Percentiles rank a stretch among this genome's conserved stretches.
phyloP scores from a whole-genome alignment of 2,888 invertebrate species.

The Cerceris ruficornis region DNA sequence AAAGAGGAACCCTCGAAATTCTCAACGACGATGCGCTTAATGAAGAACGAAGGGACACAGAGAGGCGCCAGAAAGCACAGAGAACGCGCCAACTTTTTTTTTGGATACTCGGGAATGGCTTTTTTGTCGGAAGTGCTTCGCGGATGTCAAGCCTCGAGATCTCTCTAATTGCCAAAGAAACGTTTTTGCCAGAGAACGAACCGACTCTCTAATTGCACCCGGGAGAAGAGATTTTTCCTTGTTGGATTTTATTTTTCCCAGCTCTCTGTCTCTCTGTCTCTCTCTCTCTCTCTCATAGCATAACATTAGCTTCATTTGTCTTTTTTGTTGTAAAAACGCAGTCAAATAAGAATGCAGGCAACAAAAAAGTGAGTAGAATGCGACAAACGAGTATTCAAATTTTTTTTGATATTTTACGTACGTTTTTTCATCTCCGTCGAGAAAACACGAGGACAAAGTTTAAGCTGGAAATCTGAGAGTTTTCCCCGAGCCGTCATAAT shows the following conservation, averaged over 20 bases:
- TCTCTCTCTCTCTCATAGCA: neutral
- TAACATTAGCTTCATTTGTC: neutral
- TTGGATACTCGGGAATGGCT: neutral
- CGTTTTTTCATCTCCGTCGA: neutral
- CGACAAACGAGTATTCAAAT: neutral
- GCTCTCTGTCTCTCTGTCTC: neutral
- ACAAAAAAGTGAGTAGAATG: no score
- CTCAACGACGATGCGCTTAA: neutral
- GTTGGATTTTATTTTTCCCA: constrained; percentile 24
- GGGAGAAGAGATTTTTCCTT: constrained; percentile 23
- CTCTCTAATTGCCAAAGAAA: constrained; percentile 50
- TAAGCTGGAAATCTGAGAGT: neutral
- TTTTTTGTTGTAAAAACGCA: neutral
- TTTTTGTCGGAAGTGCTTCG: constrained; percentile 25
- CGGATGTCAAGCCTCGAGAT: constrained; percentile 17
- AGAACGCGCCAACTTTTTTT: neutral
- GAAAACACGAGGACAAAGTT: neutral
- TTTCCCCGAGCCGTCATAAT: constrained; percentile 15
- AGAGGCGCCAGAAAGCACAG: neutral
- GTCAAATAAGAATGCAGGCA: neutral
- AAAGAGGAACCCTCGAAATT: neutral
- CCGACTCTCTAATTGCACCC: constrained; percentile 41
- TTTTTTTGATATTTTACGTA: neutral
- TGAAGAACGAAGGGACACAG: neutral
- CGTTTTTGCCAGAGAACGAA: constrained; percentile 25